A percentile compares a stretch with the other conserved stretches of the same genome.
phyloP scores from a whole-genome alignment of 1,140 invertebrate genomes.

The Sipha flava region DNA sequence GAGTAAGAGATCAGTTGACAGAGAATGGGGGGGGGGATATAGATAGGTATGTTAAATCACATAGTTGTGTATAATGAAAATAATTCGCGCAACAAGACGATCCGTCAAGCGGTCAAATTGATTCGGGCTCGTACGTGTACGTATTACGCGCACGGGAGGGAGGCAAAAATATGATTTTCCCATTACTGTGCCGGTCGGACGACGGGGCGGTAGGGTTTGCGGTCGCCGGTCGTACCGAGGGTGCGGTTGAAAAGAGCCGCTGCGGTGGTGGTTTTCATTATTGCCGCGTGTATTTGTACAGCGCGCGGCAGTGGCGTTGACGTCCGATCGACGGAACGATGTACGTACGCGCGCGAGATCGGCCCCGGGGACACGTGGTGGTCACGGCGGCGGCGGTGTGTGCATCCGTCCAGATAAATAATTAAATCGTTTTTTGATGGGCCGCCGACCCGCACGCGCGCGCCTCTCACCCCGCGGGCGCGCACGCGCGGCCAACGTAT shows the following conservation, averaged over 20 bases:
- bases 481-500: background rate
- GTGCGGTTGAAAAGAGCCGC: background rate
- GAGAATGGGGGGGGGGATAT: no score
- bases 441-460: background rate
- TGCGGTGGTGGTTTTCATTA: background rate
- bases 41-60: background rate
- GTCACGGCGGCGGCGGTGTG: background rate
- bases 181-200: no score
- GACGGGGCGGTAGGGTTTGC: no score
- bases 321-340: background rate
- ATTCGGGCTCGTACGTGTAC: background rate
- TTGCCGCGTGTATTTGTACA: background rate
- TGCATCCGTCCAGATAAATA: conserved; percentile 23
- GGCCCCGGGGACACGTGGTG: background rate
- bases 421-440: conserved; percentile 29
- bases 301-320: background rate
- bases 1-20: no score
- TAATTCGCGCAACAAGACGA: background rate
- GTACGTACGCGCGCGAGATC: background rate
- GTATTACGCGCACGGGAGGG: no score
- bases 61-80: background rate
- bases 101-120: conserved; percentile 17
- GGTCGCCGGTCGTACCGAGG: no score
- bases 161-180: background rate
- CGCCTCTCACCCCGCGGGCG: background rate